Evolutionary conservation across 2,797 vertebrate species (phyloP), one percentile per base, ranked within the genome.

Genomic region (Anolis apletophallus): DNA sequence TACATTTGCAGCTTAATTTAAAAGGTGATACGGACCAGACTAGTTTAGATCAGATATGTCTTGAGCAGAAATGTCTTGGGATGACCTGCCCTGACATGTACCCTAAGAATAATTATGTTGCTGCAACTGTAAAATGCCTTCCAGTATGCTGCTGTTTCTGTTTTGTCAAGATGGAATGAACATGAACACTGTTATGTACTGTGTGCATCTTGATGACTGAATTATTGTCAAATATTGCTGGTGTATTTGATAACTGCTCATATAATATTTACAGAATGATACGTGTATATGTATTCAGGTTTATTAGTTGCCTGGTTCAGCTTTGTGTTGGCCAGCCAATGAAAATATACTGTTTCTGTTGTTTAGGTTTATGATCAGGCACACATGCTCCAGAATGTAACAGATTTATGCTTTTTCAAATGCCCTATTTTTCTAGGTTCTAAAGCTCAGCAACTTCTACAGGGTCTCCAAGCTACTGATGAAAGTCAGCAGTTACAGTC

Each of bases 401-500:
- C 89, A n/a, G 73, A 71, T 81, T 87, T 83, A 75, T 81, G 84
- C 46, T 94, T 82, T 46, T 72, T 89, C 74, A 89, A 77, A 88
- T 9, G 16, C 55, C 81, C 85, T 85, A 29, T 29, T 74, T 85
- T 78, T 88, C 1, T 92, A 99, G 99, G 98, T 97, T 99, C 99
- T 91, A 99, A 99, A 95, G 99, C 99, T 89, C 99, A 99, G 93
- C 99, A 99, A 95, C 97, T 99, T 91, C 97, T 99, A 34, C 99
- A 99, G 95, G 99, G 98, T 93, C 97, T 99, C 14, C 99, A 99
- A 96, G 99, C 99, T 69, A 99, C 98, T 88, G 99, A 99, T 50
- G 99, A 99, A 95, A 99, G 98, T 91, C 99, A 99, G 92, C 99
- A 99, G 87, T 97, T 99, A 82, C 99, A 99, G 96, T 98, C 99